phyloP scores from a whole-genome alignment of 2,888 invertebrate genomes.

The Ormyrus labotus region DNA sequence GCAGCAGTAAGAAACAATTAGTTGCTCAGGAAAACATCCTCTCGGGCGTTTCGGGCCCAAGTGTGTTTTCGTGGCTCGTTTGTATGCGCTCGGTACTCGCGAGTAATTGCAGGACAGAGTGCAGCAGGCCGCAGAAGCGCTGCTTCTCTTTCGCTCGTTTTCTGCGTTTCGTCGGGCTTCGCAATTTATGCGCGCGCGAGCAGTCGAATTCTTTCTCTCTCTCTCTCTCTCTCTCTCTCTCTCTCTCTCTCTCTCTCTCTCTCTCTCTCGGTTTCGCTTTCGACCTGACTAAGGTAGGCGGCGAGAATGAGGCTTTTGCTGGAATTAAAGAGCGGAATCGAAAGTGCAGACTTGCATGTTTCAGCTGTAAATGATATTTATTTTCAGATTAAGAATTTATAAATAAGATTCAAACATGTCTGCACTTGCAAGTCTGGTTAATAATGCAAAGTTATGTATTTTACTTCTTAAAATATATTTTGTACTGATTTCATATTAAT shows the following conservation, averaged over 20 bases:
- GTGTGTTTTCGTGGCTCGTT: slow-evolving; percentile 6
- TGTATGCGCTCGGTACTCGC: slow-evolving; percentile 1
- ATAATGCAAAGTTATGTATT: no score
- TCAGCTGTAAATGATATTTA: no score
- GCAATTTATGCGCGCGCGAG: background rate
- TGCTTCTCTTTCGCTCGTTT: background rate
- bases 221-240: no score
- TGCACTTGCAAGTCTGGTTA: no score
- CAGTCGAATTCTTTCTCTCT: slow-evolving; percentile 2
- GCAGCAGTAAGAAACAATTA: no score
- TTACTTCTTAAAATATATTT: no score
- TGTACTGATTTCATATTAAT: no score
- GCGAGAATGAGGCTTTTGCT: background rate
- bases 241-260: background rate
- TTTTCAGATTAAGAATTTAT: no score
- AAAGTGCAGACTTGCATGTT: no score
- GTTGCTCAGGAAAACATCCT: no score
- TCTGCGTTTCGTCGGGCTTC: background rate
- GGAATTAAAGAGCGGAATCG: slow-evolving; percentile 15
- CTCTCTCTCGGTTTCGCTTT: background rate
- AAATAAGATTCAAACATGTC: no score
- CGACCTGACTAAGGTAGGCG: slow-evolving; percentile 5
- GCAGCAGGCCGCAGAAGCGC: background rate
- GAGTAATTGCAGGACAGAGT: slow-evolving; percentile 9
- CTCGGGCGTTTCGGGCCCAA: background rate